phyloP scores from a whole-genome alignment of 2,113 vertebrate genomes.

The Hipposideros armiger region DNA sequence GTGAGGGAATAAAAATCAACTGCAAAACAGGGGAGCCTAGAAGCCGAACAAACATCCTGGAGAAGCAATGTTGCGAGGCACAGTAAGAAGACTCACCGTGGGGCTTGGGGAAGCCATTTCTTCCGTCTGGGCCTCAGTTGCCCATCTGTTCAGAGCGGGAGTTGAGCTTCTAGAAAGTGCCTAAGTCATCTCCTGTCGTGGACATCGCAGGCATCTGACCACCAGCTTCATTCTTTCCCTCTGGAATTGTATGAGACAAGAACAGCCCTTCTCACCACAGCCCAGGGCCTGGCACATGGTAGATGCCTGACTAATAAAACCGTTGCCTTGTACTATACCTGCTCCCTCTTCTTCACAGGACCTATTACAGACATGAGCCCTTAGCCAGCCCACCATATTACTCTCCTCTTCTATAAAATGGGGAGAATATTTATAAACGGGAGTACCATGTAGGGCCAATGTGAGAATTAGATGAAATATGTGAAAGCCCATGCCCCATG shows the following conservation, averaged over 20 bases:
- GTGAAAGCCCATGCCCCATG: background rate
- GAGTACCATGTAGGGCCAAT: accelerated
- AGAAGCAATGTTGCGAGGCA: accelerated
- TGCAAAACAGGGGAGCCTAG: constrained; percentile 24
- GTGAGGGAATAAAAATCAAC: constrained; percentile 46
- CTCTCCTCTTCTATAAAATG: background rate
- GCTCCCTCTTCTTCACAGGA: background rate
- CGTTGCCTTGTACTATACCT: no score
- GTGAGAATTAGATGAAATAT: background rate
- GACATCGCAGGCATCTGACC: no score
- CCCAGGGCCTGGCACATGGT: background rate
- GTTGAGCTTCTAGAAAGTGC: background rate
- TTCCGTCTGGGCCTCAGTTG: background rate
- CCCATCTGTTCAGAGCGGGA: background rate
- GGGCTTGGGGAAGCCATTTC: background rate
- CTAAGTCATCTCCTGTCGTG: background rate
- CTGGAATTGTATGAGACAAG: background rate
- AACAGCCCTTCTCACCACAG: background rate
- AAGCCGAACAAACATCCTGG: background rate
- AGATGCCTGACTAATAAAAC: background rate
- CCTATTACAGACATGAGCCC: background rate
- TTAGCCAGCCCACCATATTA: background rate
- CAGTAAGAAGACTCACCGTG: accelerated
- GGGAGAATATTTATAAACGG: background rate
- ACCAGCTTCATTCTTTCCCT: background rate